A percentile compares a stretch with the other conserved stretches of the same genome.
phyloP scores from a whole-genome alignment of 2,797 vertebrate genomes.

The Chelmon rostratus region DNA sequence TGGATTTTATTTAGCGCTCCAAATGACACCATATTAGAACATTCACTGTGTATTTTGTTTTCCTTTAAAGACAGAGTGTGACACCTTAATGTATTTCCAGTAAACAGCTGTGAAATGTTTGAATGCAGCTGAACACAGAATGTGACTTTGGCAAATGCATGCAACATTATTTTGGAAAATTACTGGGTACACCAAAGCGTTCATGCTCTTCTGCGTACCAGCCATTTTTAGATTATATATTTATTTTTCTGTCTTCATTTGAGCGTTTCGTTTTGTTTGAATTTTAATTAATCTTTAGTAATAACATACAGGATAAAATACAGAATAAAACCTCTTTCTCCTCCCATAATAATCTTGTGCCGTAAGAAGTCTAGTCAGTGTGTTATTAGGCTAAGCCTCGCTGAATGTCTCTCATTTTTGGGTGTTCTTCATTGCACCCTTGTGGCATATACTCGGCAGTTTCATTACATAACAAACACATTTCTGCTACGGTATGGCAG shows the following conservation, averaged over 20 bases:
- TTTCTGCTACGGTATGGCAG: conserved; percentile 73
- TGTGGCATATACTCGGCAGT: conserved; percentile 59
- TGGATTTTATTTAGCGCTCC: not conserved
- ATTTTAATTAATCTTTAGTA: conserved; percentile 74
- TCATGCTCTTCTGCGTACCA: conserved; percentile 27
- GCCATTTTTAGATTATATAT: conserved; percentile 39
- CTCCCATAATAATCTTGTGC: conserved; percentile 62
- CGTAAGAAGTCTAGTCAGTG: conserved; percentile 57
- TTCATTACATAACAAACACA: conserved; percentile 73
- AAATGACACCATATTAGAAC: not conserved
- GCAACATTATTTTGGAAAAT: conserved; percentile 28
- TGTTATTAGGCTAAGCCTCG: conserved; percentile 69
- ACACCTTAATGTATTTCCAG: conserved; percentile 17
- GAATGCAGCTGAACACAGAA: conserved; percentile 22
- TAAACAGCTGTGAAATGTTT: conserved; percentile 25
- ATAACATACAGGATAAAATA: conserved; percentile 57
- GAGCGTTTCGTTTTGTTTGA: conserved; percentile 56
- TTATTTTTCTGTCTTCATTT: conserved; percentile 55
- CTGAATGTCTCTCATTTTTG: conserved; percentile 64
- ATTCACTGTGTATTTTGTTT: conserved; percentile 5
- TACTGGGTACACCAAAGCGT: conserved; percentile 30
- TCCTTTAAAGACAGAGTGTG: not conserved
- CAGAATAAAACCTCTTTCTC: conserved; percentile 59
- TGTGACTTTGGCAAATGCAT: conserved; percentile 19
- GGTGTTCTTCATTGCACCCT: conserved; percentile 66